These are phyloP conservation scores for Anas platyrhynchos DNA, from an alignment of 2,113 vertebrate species.

Conservation along the genomic window DNA sequence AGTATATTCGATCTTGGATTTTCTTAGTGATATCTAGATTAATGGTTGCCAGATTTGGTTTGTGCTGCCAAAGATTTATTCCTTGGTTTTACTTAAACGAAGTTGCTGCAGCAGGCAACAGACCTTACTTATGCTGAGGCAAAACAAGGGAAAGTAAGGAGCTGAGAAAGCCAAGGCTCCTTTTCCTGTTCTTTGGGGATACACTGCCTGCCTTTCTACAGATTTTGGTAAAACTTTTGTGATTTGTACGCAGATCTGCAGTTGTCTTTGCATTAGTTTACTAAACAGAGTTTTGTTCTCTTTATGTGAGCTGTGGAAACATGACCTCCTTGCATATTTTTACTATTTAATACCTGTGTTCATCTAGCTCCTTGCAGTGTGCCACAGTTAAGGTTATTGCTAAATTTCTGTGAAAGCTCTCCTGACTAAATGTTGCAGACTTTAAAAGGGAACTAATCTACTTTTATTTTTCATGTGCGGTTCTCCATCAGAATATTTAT, in stretches of 20 bases:
- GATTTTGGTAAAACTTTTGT: neutral
- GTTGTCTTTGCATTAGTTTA: neutral
- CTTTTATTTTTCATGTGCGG: neutral
- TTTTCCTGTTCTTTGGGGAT: slow-evolving; percentile 7
- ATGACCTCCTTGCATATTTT: neutral
- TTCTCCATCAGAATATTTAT: neutral
- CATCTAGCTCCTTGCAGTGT: neutral
- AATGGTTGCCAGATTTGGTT: neutral
- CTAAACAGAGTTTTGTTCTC: neutral
- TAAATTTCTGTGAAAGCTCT: neutral
- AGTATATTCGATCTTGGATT: slow-evolving; percentile 19
- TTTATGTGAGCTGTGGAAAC: neutral
- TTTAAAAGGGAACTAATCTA: neutral
- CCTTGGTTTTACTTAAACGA: neutral
- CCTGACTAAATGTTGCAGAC: neutral
- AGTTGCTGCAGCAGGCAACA: neutral
- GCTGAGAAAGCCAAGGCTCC: neutral
- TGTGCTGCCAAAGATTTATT: slow-evolving; percentile 2
- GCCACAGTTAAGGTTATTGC: neutral
- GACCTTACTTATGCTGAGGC: neutral
- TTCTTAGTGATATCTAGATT: neutral
- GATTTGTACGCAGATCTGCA: neutral
- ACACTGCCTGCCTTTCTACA: neutral
- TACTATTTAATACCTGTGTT: neutral
- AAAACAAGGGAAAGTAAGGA: neutral